These are phyloP conservation scores for Peromyscus melanophrys DNA, from an alignment of 2,797 vertebrate genomes.

Conservation along the genomic window DNA sequence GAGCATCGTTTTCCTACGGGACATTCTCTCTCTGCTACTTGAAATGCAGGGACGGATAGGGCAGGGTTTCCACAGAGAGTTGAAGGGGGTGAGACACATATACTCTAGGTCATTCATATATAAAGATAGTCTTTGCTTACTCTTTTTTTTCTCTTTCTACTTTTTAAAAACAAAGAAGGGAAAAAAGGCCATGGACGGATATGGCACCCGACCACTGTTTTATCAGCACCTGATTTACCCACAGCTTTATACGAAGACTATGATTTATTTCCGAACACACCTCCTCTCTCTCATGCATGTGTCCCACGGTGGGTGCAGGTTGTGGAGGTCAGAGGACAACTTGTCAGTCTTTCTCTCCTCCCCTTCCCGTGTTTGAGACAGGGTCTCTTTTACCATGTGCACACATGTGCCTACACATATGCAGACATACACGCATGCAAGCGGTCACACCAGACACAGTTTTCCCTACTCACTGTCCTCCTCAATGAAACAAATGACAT, in stretches of 20 bases:
- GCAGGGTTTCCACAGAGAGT: neutral
- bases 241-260: neutral
- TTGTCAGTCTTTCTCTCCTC: neutral
- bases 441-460: neutral
- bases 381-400: neutral
- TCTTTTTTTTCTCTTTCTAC: neutral
- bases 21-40: neutral
- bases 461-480: neutral
- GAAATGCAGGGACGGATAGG: neutral
- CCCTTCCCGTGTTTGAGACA: neutral
- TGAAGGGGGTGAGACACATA: neutral
- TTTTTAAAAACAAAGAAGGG: neutral
- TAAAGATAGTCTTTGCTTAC: neutral
- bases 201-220: neutral
- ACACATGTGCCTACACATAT: neutral
- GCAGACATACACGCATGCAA: neutral
- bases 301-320: too few species aligned
- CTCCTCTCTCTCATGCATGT: too few species aligned
- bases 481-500: neutral
- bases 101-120: neutral
- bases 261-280: neutral
- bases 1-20: fast-evolving
- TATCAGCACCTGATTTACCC: neutral
- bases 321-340: neutral
- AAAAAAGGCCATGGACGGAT: neutral